Evolutionary conservation across 1,140 invertebrate genomes (phyloP), one percentile per base, ranked within the genome.

Genomic region (Drosophila orosa): DNA sequence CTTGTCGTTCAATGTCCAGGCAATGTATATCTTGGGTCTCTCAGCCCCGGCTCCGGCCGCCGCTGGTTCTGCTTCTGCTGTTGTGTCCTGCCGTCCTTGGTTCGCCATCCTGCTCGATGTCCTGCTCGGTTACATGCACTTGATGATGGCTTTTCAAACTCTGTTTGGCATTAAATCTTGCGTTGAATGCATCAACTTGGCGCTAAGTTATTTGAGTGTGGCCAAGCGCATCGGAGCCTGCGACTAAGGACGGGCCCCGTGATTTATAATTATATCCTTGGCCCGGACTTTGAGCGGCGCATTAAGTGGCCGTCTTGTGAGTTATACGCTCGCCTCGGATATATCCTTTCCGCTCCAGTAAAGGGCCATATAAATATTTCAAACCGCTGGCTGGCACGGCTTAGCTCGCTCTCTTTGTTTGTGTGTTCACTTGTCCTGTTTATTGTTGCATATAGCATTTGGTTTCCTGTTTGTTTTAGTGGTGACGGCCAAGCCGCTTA

Each of bases 181-280:
- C 68, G 45, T 67, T 57, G 57, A 72, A 73, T 68, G 72, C 48
- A 80, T 80, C 77, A 84, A 68, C 76, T 82, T 79, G 83, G 66
- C 83, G 83, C 69, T 87, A 87, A 86, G 78, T 87, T 86, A 86
- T 82, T 82, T 82, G 71, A 76, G 78, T 67, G 78, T 86, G 74
- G 74, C 73, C 77, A 77, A 74, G 74, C 67, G 74, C 31, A 71
- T n/a, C 57, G 60, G 35, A 67, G 66, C 45, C 66, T 45, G 72
- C 19, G 57, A 45, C 55, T 62, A 31, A 47, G 55, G 67, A 76
- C 57, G 55, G 33, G 57, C 25, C 42, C 56, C 47, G 57, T 80
- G 75, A 76, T 81, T 81, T 81, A 81, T 76, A 80, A 80, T 80
- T 76, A 75, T 76, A 47, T 80, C 74, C 74, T 50, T 54, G 48